phyloP scores from a whole-genome alignment of 2,113 vertebrate species.

The Strigops habroptila region DNA sequence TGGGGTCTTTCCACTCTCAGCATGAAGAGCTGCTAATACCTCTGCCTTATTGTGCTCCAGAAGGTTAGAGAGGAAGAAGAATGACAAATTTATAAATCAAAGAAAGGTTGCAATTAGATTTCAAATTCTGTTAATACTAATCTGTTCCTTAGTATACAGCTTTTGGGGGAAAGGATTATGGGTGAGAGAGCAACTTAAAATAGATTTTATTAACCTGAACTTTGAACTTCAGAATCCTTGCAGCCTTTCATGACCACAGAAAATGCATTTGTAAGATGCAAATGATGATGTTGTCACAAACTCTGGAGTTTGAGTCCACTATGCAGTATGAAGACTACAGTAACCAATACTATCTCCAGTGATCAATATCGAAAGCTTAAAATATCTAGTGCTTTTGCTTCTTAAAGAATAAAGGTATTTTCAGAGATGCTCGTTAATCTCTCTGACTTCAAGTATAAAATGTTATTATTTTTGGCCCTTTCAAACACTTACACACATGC shows the following conservation, averaged over 20 bases:
- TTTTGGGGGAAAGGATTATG: neutral
- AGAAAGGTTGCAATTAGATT: neutral
- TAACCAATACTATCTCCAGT: neutral
- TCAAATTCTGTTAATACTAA: neutral
- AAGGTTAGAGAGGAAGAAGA: neutral
- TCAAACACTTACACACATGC: neutral
- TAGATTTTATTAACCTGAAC: neutral
- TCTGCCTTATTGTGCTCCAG: neutral
- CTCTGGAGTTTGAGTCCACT: neutral
- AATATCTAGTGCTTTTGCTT: neutral
- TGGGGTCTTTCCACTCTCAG: neutral
- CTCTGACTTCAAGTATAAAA: neutral
- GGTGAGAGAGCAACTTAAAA: neutral
- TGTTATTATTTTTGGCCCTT: neutral
- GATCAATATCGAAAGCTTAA: neutral
- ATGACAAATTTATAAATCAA: neutral
- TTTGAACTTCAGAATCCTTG: neutral
- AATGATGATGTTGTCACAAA: neutral
- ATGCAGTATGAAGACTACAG: neutral
- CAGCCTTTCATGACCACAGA: neutral
- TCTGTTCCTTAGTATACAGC: neutral
- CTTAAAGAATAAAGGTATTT: neutral
- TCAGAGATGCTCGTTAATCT: neutral
- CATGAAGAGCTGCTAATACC: neutral
- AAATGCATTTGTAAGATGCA: neutral